Evolutionary conservation across 92 coral and sea anemone genomes (phyloP).

Genomic region (Zoanthus gigantus): DNA sequence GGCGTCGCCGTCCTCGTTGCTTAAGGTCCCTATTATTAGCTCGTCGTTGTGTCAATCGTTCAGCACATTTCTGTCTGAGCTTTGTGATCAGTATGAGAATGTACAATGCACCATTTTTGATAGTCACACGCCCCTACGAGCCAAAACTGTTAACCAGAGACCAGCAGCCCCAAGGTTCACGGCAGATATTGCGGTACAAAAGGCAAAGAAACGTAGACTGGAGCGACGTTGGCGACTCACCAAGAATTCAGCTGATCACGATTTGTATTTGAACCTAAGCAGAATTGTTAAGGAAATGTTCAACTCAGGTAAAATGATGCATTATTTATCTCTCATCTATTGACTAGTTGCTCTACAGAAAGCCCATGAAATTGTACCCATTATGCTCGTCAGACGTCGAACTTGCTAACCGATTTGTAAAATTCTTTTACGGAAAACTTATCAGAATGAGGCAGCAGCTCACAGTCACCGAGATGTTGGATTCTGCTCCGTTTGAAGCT

Average conservation of each 20-base stretch:
- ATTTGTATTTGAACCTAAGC: background rate
- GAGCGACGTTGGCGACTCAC: slow-evolving; percentile 1
- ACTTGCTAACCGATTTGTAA: too few species aligned
- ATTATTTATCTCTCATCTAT: background rate
- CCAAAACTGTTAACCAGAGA: background rate
- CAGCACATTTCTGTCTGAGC: too few species aligned
- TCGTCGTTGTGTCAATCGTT: too few species aligned
- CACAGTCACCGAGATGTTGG: background rate
- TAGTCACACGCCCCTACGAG: background rate
- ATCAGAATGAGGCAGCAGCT: background rate
- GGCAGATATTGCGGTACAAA: background rate
- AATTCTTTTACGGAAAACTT: background rate
- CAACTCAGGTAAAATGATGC: background rate
- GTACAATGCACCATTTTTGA: background rate
- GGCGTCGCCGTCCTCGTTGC: too few species aligned
- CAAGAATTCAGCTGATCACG: background rate
- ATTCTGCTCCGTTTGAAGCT: background rate
- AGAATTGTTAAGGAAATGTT: background rate
- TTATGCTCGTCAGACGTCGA: too few species aligned
- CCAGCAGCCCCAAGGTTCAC: background rate
- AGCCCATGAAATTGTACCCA: too few species aligned
- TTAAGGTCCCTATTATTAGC: too few species aligned
- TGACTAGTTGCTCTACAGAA: too few species aligned
- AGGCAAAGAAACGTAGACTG: background rate
- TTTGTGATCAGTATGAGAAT: too few species aligned